Percentiles rank a stretch among this genome's conserved stretches.
Conservation (phyloP, 2,113 vertebrate species). For the Sylvia atricapilla region DNA sequence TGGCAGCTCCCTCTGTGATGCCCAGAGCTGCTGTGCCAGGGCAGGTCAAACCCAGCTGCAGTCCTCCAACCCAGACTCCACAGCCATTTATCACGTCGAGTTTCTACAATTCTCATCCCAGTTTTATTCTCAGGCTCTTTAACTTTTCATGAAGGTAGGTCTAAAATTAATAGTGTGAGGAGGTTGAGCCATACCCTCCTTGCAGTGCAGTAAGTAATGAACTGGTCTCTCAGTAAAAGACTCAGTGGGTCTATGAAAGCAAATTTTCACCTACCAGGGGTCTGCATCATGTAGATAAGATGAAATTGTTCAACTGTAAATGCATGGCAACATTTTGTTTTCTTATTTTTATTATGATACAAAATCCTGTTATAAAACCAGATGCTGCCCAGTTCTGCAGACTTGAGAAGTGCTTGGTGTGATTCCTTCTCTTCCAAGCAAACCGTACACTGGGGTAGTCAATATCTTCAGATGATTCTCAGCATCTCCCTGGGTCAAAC, state of each 20-base stretch:
- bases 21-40: not conserved
- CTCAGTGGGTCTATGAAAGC: not conserved
- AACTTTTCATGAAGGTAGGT: not conserved
- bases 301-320: not conserved
- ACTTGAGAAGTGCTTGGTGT: not conserved
- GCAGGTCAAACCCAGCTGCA: not conserved
- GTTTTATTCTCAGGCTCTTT: not conserved
- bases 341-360: not conserved
- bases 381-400: not conserved
- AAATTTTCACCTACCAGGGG: not conserved
- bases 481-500: not conserved
- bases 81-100: not conserved
- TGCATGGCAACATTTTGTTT: not conserved
- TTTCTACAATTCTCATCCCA: not conserved
- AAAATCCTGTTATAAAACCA: not conserved
- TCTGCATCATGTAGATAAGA: not conserved
- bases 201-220: not conserved
- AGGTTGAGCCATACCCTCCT: not conserved
- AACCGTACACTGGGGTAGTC: not conserved
- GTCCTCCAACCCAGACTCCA: not conserved
- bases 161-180: not conserved
- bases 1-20: not conserved
- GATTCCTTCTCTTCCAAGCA: not conserved
- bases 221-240: not conserved
- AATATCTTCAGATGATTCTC: not conserved